Evolutionary conservation across 2,797 vertebrate genomes (phyloP).

Genomic region (Enteromius anoplus): DNA sequence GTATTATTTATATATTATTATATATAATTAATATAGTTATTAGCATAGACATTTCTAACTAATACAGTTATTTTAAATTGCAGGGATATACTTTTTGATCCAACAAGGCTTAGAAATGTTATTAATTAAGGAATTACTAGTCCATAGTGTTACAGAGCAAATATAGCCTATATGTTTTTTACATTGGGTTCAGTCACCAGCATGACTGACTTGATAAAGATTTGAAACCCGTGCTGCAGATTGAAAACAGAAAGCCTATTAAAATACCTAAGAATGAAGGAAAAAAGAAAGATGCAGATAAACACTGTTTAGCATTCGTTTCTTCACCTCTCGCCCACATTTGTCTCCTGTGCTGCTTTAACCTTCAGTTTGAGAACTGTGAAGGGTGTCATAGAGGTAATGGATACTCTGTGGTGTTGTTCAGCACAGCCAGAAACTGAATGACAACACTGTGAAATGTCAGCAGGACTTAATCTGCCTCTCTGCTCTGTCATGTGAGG

Average conservation of each 20-base stretch:
- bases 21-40: no score
- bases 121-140: neutral
- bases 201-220: neutral
- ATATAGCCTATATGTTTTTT: neutral
- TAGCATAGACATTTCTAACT: no score
- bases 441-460: constrained; percentile 47
- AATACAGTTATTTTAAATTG: no score
- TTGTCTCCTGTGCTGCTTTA: constrained; percentile 49
- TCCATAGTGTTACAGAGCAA: neutral
- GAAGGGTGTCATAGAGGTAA: constrained; percentile 40
- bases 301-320: neutral
- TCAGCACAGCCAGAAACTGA: constrained; percentile 32
- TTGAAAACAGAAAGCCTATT: neutral
- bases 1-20: no score
- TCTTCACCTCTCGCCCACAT: constrained; percentile 52
- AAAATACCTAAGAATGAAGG: neutral
- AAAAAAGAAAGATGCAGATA: neutral
- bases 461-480: constrained; percentile 42
- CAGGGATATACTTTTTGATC: no score
- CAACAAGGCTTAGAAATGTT: neutral
- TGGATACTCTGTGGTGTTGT: constrained; percentile 43
- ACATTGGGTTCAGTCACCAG: neutral
- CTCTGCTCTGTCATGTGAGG: constrained; percentile 30
- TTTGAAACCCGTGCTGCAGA: neutral
- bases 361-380: constrained; percentile 43